Evolutionary conservation across 2,888 invertebrate genomes (phyloP), one percentile per base, ranked within the genome.

Genomic region (Melieria omissa): DNA sequence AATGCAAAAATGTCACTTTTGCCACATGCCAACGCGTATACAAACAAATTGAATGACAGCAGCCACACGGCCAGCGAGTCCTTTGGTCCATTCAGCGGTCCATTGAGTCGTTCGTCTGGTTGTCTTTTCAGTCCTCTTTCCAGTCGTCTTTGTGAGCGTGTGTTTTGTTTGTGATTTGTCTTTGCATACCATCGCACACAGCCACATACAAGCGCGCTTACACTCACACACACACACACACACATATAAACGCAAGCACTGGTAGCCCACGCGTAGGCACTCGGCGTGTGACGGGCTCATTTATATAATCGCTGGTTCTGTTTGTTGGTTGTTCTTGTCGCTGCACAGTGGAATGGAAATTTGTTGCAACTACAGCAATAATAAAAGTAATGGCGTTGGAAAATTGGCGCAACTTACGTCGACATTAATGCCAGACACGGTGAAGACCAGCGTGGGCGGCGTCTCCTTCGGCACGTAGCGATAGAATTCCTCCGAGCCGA

Each of bases 401-500:
- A 61, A 65, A 60, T 68, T 49, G 61, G 49, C 73, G 62, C 61
- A 61, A 89, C 90, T 90, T 85, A 91, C 91, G 83, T 91, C 90
- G 72, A 91, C 89, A 82, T 88, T 88, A 77, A 91, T 88, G 77
- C 89, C 90, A 52, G 88, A 87, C 69, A 89, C 88, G 16, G 88
- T 85, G 82, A 90, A 91, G 72, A 88, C 89, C 75, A 88, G 87
- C 74, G 89, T 89, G 68, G 90, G 89, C 49, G 90, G 90, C 58
- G 87, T 83, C 80, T 90, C 90, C 77, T 89, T 90, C 49, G 91
- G 91, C 71, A 90, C 88, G 82, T 87, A 91, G 77, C 90, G 89
- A 85, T 90, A 91, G 85, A 91, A 91, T 83, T 91, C 91, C 76
- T 88, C 88, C 46, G 86, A 81, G 74, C 89, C 89, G 78, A 90